Conservation (phyloP, 2,888 invertebrate genomes). For the Agrochola circellaris region DNA sequence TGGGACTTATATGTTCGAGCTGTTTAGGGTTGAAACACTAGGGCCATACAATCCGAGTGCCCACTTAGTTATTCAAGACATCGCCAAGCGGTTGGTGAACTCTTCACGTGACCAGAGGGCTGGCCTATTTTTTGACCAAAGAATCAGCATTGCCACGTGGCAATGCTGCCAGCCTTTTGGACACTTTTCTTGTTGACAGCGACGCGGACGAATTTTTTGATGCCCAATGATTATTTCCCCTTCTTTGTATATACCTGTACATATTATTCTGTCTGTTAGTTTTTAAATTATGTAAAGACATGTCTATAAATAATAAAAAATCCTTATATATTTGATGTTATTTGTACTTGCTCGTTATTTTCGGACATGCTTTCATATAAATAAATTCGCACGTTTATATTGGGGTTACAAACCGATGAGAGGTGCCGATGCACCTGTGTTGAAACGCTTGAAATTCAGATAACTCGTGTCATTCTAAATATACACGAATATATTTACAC, state of each 20-base stretch:
- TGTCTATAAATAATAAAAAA: too few species aligned
- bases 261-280: too few species aligned
- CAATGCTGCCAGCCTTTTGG: background rate
- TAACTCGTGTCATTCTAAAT: constrained; percentile 69
- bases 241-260: too few species aligned
- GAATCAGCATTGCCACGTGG: background rate
- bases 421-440: constrained; percentile 62
- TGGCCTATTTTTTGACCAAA: background rate
- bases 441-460: constrained; percentile 63
- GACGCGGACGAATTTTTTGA: background rate
- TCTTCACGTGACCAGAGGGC: too few species aligned
- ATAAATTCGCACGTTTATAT: constrained; percentile 44
- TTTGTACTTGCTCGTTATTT: constrained; percentile 43
- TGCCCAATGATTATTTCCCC: too few species aligned
- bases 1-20: too few species aligned
- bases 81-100: too few species aligned
- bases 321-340: constrained; percentile 5
- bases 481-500: constrained; percentile 63
- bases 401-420: constrained; percentile 53
- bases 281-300: too few species aligned
- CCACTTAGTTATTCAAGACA: too few species aligned
- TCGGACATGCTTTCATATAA: constrained; percentile 28
- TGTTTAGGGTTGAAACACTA: too few species aligned
- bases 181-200: background rate
- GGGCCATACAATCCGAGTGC: too few species aligned